Evolutionary conservation across 2,888 invertebrate genomes (phyloP), one percentile per base, ranked within the genome.

Genomic region (Agrenia bidenticulata): DNA sequence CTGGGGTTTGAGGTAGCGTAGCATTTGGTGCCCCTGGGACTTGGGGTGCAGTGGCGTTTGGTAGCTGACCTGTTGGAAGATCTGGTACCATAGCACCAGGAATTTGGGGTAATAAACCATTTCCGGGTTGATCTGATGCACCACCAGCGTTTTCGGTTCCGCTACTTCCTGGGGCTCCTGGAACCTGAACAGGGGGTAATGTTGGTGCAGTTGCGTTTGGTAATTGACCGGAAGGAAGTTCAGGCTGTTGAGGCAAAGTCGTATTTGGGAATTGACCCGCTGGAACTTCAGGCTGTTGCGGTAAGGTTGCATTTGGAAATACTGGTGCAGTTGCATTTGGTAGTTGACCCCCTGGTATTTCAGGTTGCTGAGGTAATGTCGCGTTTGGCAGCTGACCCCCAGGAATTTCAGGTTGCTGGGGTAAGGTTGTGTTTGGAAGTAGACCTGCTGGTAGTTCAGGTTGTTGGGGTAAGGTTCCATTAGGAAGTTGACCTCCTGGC

Each of bases 271-370:
- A 42, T 4, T 63, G 41, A 21, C 57, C 42, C 50, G 65, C 63
- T 15, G 77, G 77, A 32, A 77, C 77, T 50, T 78, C 63, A n/a
- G 11, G 53, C 1, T 58, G 61, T 51, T 1, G 42, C 17, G 42
- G 61, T 32, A 42, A n/a, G 51, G 19, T 57, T 39, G 78, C 76
- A 15, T 78, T 77, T 2, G 55, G 32, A 17, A 19, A 65, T 61
- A 37, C 64, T 70, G 21, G 78, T 75, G n/a, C n/a, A n/a, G n/a
- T 55, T 23, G 55, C 60, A 23, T 59, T 59, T 17, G 65, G 65
- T n/a, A 19, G 17, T 39, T 65, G 60, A 50, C 61, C 61, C 21
- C 53, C 41, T 32, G 32, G 32, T 7, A 32, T 32, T 32, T 32
- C 32, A 32, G 32, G 32, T 32, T 4, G 19, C 2, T 41, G 19